Evolutionary conservation across 2,797 vertebrate species (phyloP).

Genomic region (Siniperca undulata): DNA sequence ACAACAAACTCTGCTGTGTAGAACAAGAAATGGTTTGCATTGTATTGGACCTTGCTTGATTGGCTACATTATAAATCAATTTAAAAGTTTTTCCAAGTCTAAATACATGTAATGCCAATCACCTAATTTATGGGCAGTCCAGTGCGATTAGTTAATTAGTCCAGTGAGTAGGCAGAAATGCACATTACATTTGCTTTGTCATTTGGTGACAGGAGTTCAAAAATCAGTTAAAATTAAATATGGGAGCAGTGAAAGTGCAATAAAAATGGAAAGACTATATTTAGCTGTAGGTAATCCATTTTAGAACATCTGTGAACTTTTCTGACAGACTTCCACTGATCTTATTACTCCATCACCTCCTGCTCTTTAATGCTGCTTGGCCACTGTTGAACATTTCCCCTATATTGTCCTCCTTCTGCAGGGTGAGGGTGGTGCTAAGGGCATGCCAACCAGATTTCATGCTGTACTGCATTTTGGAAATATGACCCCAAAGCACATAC

Average conservation of each 20-base stretch:
- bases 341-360: slow-evolving; percentile 28
- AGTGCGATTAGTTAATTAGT: neutral
- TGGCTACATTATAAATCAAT: neutral
- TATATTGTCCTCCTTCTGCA: slow-evolving; percentile 36
- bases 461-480: slow-evolving; percentile 51
- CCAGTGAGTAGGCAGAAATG: neutral
- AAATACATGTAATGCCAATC: slow-evolving; percentile 10
- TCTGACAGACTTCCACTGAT: slow-evolving; percentile 28
- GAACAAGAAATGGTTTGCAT: neutral
- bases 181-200: neutral
- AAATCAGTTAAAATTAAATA: slow-evolving; percentile 16
- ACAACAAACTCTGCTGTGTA: neutral
- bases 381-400: slow-evolving; percentile 54
- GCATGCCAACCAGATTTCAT: slow-evolving; percentile 54
- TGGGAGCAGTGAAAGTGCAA: neutral
- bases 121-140: neutral
- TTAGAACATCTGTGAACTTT: slow-evolving; percentile 18
- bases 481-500: slow-evolving; percentile 47
- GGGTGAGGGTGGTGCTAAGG: slow-evolving; percentile 35
- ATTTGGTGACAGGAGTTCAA: slow-evolving; percentile 16
- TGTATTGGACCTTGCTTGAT: neutral
- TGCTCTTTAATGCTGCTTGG: slow-evolving; percentile 43
- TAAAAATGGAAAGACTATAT: slow-evolving; percentile 14
- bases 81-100: neutral
- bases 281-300: slow-evolving; percentile 19